Percentiles rank a stretch among this genome's conserved stretches.
Evolutionary conservation across 1,140 invertebrate genomes (phyloP).

Genomic region (Drosophila rufa): DNA sequence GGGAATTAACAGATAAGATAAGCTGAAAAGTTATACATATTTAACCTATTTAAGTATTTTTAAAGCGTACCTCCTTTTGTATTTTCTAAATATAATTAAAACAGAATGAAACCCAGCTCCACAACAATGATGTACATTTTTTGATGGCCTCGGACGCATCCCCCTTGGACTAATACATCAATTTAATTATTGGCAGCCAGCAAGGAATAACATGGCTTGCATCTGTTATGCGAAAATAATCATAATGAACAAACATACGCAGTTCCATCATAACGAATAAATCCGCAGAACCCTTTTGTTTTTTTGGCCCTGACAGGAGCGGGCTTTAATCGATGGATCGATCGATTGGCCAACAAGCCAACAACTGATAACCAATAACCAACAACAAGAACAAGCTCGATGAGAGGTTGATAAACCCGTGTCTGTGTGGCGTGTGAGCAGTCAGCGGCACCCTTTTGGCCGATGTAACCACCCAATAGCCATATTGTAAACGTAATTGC

Average conservation of each 20-base stretch:
- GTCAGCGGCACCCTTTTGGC: slow-evolving; percentile 2
- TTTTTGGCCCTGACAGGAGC: slow-evolving; percentile 38
- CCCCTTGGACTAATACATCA: slow-evolving; percentile 70
- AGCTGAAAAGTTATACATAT: neutral
- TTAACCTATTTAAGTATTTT: neutral
- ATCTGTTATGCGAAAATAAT: slow-evolving; percentile 47
- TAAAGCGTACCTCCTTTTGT: neutral
- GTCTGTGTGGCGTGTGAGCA: slow-evolving; percentile 15
- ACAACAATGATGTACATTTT: slow-evolving; percentile 7
- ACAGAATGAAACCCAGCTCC: neutral
- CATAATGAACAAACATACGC: slow-evolving; percentile 43
- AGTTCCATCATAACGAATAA: slow-evolving; percentile 4
- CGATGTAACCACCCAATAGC: slow-evolving; percentile 1
- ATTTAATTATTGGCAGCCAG: slow-evolving; percentile 65
- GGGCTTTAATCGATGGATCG: slow-evolving; percentile 79
- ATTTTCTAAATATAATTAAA: neutral
- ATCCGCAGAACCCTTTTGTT: slow-evolving; percentile 22
- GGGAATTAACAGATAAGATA: neutral
- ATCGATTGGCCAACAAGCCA: slow-evolving; percentile 60
- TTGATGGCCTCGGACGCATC: neutral
- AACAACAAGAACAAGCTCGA: slow-evolving; percentile 9
- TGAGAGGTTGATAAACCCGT: slow-evolving; percentile 75
- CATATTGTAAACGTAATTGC: slow-evolving; percentile 74
- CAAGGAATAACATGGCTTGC: slow-evolving; percentile 21
- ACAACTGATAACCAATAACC: slow-evolving; percentile 70